Conservation (phyloP, 2,888 invertebrate species). For the Raillietiella orientalis region DNA sequence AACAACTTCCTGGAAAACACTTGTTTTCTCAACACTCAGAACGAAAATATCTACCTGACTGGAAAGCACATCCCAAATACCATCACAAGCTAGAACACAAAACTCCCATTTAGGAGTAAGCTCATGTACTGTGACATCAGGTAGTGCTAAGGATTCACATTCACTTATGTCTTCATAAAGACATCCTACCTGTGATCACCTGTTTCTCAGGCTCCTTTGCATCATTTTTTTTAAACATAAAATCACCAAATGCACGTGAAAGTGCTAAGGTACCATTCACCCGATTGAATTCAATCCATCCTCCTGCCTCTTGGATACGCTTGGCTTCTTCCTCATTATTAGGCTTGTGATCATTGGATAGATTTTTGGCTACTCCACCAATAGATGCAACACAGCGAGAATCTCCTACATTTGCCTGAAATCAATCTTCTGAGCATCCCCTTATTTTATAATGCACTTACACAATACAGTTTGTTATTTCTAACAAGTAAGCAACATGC, state of each 20-base stretch:
- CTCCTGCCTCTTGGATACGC: constrained; percentile 69
- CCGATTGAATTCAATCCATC: constrained; percentile 84
- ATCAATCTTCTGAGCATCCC: neutral
- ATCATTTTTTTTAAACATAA: constrained; percentile 72
- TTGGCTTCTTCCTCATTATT: constrained; percentile 53
- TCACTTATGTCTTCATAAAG: neutral
- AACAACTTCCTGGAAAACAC: constrained; percentile 32
- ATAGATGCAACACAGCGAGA: constrained; percentile 76
- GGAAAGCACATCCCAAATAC: constrained; percentile 94
- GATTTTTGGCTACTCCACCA: constrained; percentile 33
- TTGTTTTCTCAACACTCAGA: too few species aligned
- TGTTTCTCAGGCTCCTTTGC: constrained; percentile 62
- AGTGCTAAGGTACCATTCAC: constrained; percentile 95
- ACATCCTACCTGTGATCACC: constrained; percentile 56
- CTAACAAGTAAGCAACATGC: constrained; percentile 58
- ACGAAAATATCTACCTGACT: too few species aligned
- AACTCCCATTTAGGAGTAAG: constrained; percentile 82
- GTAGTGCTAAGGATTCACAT: constrained; percentile 30
- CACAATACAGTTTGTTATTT: constrained; percentile 54
- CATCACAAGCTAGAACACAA: constrained; percentile 83
- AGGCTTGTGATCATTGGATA: constrained; percentile 86
- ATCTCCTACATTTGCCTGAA: constrained; percentile 72
- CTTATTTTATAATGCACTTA: constrained; percentile 12
- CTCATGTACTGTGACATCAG: constrained; percentile 52
- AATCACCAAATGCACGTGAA: constrained; percentile 85